Conservation (phyloP, 1,140 invertebrate genomes). For the Matsumurasca onukii region DNA sequence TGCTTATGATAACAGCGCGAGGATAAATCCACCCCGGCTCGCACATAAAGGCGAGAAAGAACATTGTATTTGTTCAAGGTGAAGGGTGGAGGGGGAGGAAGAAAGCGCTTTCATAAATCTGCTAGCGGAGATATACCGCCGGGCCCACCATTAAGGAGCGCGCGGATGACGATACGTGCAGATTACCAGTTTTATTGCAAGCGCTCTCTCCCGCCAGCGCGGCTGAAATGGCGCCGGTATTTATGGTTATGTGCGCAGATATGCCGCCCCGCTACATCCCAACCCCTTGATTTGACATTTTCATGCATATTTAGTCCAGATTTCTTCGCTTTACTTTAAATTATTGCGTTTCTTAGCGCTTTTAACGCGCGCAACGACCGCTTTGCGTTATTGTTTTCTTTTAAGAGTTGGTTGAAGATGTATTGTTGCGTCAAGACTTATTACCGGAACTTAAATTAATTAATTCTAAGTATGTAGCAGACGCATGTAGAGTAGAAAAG, state of each 20-base stretch:
- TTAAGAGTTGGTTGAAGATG: no score
- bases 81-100: background rate
- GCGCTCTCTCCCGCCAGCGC: background rate
- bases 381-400: no score
- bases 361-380: conserved; percentile 1
- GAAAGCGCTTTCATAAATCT: conserved; percentile 26
- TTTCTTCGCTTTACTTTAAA: conserved; percentile 17
- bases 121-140: conserved; percentile 14
- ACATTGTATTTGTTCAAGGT: background rate
- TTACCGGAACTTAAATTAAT: no score
- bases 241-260: conserved; percentile 24
- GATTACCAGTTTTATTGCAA: conserved; percentile 22
- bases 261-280: conserved; percentile 13
- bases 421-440: no score
- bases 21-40: background rate
- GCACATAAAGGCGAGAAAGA: conserved; percentile 1
- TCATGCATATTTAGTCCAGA: conserved; percentile 26
- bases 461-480: no score
- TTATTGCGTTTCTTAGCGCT: background rate
- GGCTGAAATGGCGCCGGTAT: background rate
- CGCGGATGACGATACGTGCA: conserved; percentile 11
- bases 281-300: conserved; percentile 21
- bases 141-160: conserved; percentile 14
- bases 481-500: no score
- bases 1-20: background rate